Evolutionary conservation across 2,888 invertebrate genomes (phyloP), one percentile per base, ranked within the genome.

Genomic region (Marasmarcha lunaedactyla): DNA sequence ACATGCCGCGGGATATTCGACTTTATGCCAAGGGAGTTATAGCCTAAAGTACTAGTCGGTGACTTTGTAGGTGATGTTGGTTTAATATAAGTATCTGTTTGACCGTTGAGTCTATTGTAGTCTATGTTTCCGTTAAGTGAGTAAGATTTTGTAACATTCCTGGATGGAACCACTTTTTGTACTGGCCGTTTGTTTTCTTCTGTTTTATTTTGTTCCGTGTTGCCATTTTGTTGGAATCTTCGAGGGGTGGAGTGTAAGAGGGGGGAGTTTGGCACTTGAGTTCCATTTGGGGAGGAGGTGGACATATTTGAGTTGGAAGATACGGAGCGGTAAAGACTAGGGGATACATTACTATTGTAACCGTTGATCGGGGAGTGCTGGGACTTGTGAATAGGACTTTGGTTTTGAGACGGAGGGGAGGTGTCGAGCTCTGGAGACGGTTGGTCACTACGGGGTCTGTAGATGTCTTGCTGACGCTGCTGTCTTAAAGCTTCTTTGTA

Each of bases 401-500:
- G 20, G 20, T 71, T 85, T 57, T 85, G 68, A 63, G 83, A 83
- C 56, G 81, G 84, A 41, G 86, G 85, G 25, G 73, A 76, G 43
- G 84, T 79, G 51, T 86, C 86, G 42, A 85, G 71, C 37, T 85
- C 84, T 13, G 87, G 86, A 14, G 86, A 86, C 35, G 84, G 73
- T 37, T 84, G 83, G 50, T 87, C 87, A 51, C 88, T 86, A 44
- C 88, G 87, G 53, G 89, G 87, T 49, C 89, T 85, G 70, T 93
- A 93, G 43, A 93, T 88, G 64, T 93, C 93, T 72, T 90, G 91
- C 47, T 89, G 91, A 52, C 94, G 87, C 71, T 94, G 94, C 57
- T 92, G 92, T 70, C 91, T 90, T 63, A 94, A 72, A 42, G 94
- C 94, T 86, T 94, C 94, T 84, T 94, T 94, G 83, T 94, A 94